Base-by-base conservation (phyloP, 2,113 vertebrate genomes). In the Urocynchramus pylzowi region DNA sequence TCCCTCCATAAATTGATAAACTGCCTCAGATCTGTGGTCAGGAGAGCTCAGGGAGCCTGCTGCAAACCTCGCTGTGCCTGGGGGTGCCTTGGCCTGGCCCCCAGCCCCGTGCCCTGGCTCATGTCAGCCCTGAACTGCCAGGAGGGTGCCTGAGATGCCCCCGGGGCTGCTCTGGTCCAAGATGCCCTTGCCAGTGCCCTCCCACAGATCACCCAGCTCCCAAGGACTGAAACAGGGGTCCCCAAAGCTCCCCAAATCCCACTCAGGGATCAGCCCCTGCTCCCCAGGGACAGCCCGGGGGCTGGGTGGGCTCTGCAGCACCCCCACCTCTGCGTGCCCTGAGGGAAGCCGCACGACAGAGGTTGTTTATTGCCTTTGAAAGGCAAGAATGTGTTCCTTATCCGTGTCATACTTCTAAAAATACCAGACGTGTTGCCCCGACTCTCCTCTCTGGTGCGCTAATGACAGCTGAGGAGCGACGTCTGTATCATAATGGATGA, bases 321-420 rank as follows among this genome's bases (percentile, higher is more conserved):
- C 24, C 16, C 0, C 17, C 84, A 17, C 8, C 31, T 7, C 37
- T 0, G 0, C 0, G 9, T 47, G 12, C 80, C 90, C 73, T 0
- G 3, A 14, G 45, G 64, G 30, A 42, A 4, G 0, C 2, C 0
- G 23, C 39, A 13, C 4, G 8, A 13, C 74, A 44, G 44, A 47
- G 61, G 16, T 31, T 68, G 70, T 56, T 93, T 39, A 15, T 87
- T 61, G 79, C 53, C 31, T 85, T 80, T 71, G 59, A 64, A 84
- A 90, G 54, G 71, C 61, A 69, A 69, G 57, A 91, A 64, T 61
- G 56, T 68, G 84, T 28, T 94, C 60, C 82, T 79, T 49, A n/a
- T 95, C 92, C 83, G 1, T 80, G 76, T 90, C 83, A 65, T 26
- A 39, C 83, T 68, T 45, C 76, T 52, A 75, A 75, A 79, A 78